Evolutionary conservation across 2,888 invertebrate genomes (phyloP).

Genomic region (Heteromurus nitidus): DNA sequence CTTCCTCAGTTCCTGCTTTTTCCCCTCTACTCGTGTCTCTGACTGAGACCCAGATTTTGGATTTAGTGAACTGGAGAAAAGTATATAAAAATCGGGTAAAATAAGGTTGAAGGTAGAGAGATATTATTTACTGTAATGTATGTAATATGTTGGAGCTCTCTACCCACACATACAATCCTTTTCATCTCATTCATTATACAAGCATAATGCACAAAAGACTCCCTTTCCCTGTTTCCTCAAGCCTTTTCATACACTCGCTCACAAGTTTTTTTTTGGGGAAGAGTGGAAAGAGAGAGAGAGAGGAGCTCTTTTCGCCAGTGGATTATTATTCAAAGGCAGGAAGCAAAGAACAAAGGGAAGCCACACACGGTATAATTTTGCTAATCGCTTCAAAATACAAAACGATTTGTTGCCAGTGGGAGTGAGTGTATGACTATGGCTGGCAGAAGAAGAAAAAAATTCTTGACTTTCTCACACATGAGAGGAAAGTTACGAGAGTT

Average conservation of each 20-base stretch:
- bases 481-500: no score
- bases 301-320: no score
- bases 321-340: conserved; percentile 46
- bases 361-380: conserved; percentile 55
- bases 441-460: not conserved
- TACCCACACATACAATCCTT: conserved; percentile 49
- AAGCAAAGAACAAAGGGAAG: conserved; percentile 53
- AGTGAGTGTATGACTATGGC: not conserved
- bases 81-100: no score
- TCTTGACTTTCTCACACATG: no score
- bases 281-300: not conserved
- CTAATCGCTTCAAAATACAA: conserved; percentile 63
- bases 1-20: conserved; percentile 36
- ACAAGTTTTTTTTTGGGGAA: not conserved
- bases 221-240: not conserved
- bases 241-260: not conserved
- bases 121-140: not conserved
- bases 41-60: conserved; percentile 61
- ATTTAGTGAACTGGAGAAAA: conserved; percentile 61
- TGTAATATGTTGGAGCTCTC: not conserved
- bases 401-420: conserved; percentile 57
- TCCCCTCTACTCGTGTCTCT: no score
- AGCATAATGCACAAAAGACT: not conserved
- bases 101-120: conserved; percentile 15
- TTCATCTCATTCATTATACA: conserved; percentile 5